Base-by-base conservation (phyloP, 2,888 invertebrate species). In the Phortica okadai region DNA sequence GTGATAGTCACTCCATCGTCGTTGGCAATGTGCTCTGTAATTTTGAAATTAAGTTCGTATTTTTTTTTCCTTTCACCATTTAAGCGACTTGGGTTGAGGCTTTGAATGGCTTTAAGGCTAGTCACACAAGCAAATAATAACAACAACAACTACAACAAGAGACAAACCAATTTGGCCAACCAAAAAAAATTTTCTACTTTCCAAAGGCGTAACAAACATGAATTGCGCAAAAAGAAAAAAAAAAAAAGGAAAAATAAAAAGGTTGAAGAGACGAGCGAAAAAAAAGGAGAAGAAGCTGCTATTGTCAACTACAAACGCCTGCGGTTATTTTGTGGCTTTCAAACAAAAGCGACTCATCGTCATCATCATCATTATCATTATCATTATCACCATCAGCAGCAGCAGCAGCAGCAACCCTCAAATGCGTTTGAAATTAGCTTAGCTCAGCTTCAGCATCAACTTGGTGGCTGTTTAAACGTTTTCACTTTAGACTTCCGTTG, bases 21-120 rank as follows among this genome's bases (percentile, higher is more conserved):
- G 21, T 21, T 1, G 10, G 1, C 6, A 45, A 6, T 59, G 74
- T 44, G 85, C 88, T 82, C 86, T 89, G 84, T 89, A 89, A 89
- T 89, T 89, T 89, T 86, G 84, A 84, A 84, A 87, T 89, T 89
- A 89, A 82, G 82, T 76, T 74, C 87, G 85, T 86, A 82, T 81
- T 83, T 78, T n/a, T 70, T n/a, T 72, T 7, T 33, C 14, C 6
- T 50, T 5, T 3, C 4, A 3, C 1, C 14, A 3, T 8, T 14
- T 50, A 50, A 8, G 50, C 10, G 14, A 6, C 50, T 6, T 50
- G 2, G 50, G 50, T 50, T 50, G 50, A 2, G 33, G 33, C 33
- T 33, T 33, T 50, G 50, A 0, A 21, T 21, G 21, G 21, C 21
- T 21, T 21, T 21, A 50, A 50, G 14, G 80, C 41, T 77, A 74